Conservation (phyloP, 2,113 vertebrate genomes). For the Xenopus borealis region DNA sequence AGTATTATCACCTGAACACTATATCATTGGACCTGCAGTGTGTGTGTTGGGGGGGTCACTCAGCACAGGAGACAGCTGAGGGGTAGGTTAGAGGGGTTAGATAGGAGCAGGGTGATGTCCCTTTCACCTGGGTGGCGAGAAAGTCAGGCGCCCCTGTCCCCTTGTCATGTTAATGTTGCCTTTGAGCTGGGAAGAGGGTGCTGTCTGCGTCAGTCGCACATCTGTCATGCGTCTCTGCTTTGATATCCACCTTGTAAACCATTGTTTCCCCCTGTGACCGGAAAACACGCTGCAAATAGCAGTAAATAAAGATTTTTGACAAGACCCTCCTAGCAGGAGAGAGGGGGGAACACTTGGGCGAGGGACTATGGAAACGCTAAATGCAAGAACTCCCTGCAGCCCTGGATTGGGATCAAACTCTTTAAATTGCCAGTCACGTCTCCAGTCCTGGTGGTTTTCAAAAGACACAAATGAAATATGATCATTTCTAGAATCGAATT, state of each 20-base stretch:
- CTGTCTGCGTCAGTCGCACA: constrained; percentile 27
- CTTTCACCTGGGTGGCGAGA: constrained; percentile 49
- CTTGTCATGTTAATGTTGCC: constrained; percentile 63
- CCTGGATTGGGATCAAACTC: no score
- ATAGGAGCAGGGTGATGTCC: not conserved
- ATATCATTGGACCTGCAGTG: no score
- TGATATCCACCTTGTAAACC: constrained; percentile 57
- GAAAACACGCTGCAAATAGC: constrained; percentile 48
- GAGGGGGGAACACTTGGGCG: no score
- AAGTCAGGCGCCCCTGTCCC: constrained; percentile 48
- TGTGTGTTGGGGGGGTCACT: no score
- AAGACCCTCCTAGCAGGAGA: constrained; percentile 21
- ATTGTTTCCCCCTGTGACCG: constrained; percentile 44
- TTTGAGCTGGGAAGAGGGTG: constrained; percentile 38
- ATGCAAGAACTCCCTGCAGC: no score
- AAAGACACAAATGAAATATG: no score
- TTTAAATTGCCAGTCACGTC: no score
- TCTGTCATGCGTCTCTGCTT: constrained; percentile 55
- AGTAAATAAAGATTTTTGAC: constrained; percentile 59
- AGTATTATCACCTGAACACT: no score
- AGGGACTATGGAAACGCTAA: no score
- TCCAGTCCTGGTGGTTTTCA: no score
- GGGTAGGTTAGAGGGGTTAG: constrained; percentile 48
- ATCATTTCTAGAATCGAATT: no score
- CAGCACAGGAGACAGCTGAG: not conserved